A percentile compares a stretch with the other conserved stretches of the same genome.
phyloP scores from a whole-genome alignment of 2,888 invertebrate species.

The Dendrolimus pini region DNA sequence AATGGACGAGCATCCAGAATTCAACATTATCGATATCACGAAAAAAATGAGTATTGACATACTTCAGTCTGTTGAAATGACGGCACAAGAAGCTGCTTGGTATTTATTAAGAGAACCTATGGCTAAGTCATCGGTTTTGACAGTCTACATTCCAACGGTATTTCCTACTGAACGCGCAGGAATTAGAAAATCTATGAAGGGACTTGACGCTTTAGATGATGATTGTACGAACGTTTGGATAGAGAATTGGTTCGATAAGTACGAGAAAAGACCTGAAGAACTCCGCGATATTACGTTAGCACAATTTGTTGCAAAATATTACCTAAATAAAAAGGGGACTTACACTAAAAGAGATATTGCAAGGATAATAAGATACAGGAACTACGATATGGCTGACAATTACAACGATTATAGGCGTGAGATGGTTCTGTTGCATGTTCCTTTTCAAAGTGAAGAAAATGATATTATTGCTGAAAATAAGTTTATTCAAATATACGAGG shows the following conservation, averaged over 20 bases:
- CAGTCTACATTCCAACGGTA: slow-evolving; percentile 24
- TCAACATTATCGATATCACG: slow-evolving; percentile 21
- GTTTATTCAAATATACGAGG: slow-evolving; percentile 30
- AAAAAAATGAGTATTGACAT: slow-evolving; percentile 21
- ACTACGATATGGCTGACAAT: slow-evolving; percentile 10
- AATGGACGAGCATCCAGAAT: slow-evolving; percentile 27
- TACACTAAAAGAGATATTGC: slow-evolving; percentile 1
- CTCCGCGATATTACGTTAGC: slow-evolving; percentile 28
- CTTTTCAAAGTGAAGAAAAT: slow-evolving; percentile 35
- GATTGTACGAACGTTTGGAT: slow-evolving; percentile 36
- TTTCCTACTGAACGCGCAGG: slow-evolving; percentile 33
- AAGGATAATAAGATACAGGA: slow-evolving; percentile 4
- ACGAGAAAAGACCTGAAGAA: slow-evolving; percentile 34
- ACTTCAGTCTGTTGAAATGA: slow-evolving; percentile 20
- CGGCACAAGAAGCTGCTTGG: slow-evolving; percentile 44
- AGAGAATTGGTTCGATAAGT: slow-evolving; percentile 39
- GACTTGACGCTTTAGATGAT: slow-evolving; percentile 27
- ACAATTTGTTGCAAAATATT: slow-evolving; percentile 35
- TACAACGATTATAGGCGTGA: slow-evolving; percentile 36
- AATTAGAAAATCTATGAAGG: slow-evolving; percentile 34
- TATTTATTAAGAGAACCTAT: slow-evolving; percentile 25
- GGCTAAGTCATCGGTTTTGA: slow-evolving; percentile 16
- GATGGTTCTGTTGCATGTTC: slow-evolving; percentile 36
- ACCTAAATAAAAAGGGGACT: slow-evolving; percentile 2
- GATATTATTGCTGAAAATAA: slow-evolving; percentile 35